Conservation (phyloP, 53 echinoderm and acorn worm species). For the Actinopyga echinites region DNA sequence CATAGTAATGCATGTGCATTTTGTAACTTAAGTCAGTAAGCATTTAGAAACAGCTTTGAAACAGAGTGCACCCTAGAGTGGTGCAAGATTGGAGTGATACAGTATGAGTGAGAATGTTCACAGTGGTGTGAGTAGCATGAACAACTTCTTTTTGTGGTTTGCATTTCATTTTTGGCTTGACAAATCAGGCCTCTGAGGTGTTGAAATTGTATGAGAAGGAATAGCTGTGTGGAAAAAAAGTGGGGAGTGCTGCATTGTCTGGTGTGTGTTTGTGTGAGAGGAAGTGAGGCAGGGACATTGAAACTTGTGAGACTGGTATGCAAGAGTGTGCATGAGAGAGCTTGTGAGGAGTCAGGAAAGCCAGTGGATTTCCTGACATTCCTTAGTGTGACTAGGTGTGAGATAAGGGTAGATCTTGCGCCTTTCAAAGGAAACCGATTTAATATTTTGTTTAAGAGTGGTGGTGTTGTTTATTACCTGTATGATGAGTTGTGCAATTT, state of each 20-base stretch:
- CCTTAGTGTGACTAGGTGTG: background rate
- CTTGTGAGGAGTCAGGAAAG: constrained; percentile 58
- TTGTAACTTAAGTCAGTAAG: too few relatives aligned
- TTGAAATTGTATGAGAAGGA: constrained; percentile 5
- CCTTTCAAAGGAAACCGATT: constrained; percentile 49
- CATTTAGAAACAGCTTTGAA: background rate
- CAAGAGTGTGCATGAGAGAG: constrained; percentile 57
- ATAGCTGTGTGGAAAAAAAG: background rate
- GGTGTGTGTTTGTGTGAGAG: background rate
- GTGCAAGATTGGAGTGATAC: background rate
- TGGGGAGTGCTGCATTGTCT: background rate
- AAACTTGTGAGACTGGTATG: constrained; percentile 44
- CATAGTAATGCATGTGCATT: too few relatives aligned
- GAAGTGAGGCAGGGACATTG: background rate
- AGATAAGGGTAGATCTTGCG: constrained; percentile 1
- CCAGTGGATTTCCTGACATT: constrained; percentile 54
- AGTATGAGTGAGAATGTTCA: background rate
- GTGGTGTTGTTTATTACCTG: constrained; percentile 39
- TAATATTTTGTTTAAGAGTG: constrained; percentile 53
- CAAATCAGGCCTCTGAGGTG: background rate
- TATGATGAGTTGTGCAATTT: background rate
- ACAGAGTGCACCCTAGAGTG: background rate
- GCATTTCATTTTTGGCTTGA: constrained; percentile 51
- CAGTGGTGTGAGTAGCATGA: background rate
- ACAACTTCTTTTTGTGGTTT: constrained; percentile 53